Percentiles rank a stretch among this genome's conserved stretches.
Conservation (phyloP, 2,888 invertebrate species). For the Heterodera filipjevi region DNA sequence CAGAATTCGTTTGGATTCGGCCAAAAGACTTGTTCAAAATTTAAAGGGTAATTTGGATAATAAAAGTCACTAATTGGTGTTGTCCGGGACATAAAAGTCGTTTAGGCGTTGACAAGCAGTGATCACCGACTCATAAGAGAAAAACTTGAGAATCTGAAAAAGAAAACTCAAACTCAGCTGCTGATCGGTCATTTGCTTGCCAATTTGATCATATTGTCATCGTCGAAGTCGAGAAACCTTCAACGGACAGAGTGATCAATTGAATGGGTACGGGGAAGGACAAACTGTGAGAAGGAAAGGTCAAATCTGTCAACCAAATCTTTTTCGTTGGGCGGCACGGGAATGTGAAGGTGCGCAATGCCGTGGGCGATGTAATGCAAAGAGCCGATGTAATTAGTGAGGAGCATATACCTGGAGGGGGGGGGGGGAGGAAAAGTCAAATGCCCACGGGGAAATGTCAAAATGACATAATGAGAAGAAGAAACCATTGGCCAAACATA, state of each 20-base stretch:
- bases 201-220: slow-evolving; percentile 38
- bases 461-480: neutral
- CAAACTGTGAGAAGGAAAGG: neutral
- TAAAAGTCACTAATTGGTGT: slow-evolving; percentile 38
- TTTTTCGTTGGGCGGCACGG: slow-evolving; percentile 20
- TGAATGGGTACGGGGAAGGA: neutral
- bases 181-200: slow-evolving; percentile 22
- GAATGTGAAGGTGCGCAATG: slow-evolving; percentile 18
- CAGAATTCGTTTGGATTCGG: slow-evolving; percentile 43
- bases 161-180: too few species aligned
- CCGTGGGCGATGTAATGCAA: slow-evolving; percentile 35
- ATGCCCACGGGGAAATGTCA: neutral
- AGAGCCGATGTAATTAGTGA: slow-evolving; percentile 38
- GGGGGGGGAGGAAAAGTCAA: neutral
- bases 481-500: slow-evolving; percentile 1
- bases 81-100: slow-evolving; percentile 43
- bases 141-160: slow-evolving; percentile 28
- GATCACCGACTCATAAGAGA: slow-evolving; percentile 27
- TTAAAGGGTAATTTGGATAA: neutral
- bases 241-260: neutral
- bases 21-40: slow-evolving; percentile 30
- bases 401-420: slow-evolving; percentile 38
- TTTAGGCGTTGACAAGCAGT: slow-evolving; percentile 22
- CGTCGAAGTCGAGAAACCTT: slow-evolving; percentile 37
- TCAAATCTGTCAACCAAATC: slow-evolving; percentile 27